phyloP scores from a whole-genome alignment of 2,113 vertebrate species.

The Malurus melanocephalus region DNA sequence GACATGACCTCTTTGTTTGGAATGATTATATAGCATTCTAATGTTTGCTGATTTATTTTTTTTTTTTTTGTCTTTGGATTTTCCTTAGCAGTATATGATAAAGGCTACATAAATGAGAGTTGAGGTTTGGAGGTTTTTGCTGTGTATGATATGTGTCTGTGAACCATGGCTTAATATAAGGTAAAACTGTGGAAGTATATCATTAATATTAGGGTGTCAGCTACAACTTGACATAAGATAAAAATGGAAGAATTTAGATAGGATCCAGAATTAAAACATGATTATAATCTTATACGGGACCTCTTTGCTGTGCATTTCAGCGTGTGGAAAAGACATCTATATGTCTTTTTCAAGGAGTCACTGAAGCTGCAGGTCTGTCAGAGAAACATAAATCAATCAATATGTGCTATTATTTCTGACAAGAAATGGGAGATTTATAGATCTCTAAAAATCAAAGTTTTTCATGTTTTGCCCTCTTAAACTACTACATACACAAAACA shows the following conservation, averaged over 20 bases:
- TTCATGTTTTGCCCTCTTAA: neutral
- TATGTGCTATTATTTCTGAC: neutral
- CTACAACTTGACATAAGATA: neutral
- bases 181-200: neutral
- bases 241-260: neutral
- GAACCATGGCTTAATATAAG: neutral
- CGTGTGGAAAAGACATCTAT: rapidly evolving
- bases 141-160: neutral
- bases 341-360: neutral
- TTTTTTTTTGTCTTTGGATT: neutral
- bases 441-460: neutral
- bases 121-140: neutral
- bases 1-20: neutral
- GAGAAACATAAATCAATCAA: neutral
- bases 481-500: neutral
- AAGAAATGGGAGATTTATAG: neutral
- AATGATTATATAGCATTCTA: neutral
- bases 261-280: neutral
- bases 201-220: neutral
- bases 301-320: neutral
- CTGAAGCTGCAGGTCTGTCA: neutral
- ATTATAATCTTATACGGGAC: neutral
- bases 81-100: neutral
- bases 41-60: neutral
- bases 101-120: neutral